Evolutionary conservation across 2,113 vertebrate genomes (phyloP).

Genomic region (Rostratula benghalensis): DNA sequence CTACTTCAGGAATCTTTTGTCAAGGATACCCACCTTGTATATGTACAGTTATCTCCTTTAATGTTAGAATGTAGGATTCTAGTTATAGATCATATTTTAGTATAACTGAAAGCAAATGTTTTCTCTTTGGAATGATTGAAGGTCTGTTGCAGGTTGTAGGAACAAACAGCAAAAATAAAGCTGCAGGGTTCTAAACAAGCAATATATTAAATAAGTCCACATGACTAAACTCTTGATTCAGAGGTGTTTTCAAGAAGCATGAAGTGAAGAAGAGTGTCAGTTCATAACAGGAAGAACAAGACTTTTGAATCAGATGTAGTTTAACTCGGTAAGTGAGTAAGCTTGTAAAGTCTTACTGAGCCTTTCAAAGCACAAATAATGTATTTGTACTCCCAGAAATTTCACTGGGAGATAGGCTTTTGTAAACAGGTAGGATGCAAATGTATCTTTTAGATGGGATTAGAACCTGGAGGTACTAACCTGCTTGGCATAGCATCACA

Average conservation of each 20-base stretch:
- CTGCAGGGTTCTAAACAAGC: background rate
- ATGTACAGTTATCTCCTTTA: background rate
- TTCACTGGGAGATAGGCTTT: background rate
- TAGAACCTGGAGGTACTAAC: background rate
- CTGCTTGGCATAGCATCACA: background rate
- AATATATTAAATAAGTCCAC: background rate
- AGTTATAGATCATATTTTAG: background rate
- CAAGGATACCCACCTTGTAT: background rate
- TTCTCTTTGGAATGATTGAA: background rate
- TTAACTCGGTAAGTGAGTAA: slow-evolving; percentile 23
- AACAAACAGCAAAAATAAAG: background rate
- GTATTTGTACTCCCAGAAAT: background rate
- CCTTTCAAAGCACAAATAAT: slow-evolving; percentile 26
- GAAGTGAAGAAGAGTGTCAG: background rate
- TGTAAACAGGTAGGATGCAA: background rate
- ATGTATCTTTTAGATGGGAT: background rate
- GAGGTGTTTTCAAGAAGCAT: background rate
- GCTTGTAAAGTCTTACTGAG: background rate
- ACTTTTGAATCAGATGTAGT: background rate
- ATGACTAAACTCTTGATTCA: slow-evolving; percentile 21
- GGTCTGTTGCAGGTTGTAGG: background rate
- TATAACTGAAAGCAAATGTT: background rate
- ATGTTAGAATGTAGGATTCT: background rate
- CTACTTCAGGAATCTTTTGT: slow-evolving; percentile 20
- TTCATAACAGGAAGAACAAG: background rate